phyloP scores from a whole-genome alignment of 2,113 vertebrate species.

The Aphyosemion australe region DNA sequence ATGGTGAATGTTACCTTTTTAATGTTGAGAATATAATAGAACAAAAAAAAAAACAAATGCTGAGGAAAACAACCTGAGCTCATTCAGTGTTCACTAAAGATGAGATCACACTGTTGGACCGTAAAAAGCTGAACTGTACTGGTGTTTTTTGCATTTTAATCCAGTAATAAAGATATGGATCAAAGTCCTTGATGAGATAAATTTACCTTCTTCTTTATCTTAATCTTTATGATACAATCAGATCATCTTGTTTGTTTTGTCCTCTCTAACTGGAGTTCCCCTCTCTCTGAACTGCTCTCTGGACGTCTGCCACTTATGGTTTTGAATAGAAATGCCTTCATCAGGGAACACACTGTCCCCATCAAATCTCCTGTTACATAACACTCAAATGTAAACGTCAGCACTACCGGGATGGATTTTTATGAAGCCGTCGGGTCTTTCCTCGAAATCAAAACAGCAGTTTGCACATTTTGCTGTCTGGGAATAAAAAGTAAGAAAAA shows the following conservation, averaged over 20 bases:
- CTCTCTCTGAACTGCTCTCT: conserved; percentile 34
- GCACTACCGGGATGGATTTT: conserved; percentile 41
- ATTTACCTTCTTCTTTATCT: background rate
- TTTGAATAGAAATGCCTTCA: conserved; percentile 63
- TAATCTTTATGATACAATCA: background rate
- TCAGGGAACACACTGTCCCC: conserved; percentile 65
- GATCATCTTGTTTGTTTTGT: conserved; percentile 36
- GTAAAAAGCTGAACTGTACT: no score
- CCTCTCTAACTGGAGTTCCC: conserved; percentile 17
- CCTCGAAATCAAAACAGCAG: conserved; percentile 15
- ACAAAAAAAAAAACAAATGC: no score
- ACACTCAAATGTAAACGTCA: conserved; percentile 30
- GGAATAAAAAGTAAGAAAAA: conserved; percentile 4
- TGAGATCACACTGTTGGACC: no score
- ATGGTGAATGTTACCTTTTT: no score
- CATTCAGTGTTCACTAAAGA: no score
- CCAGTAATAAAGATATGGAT: background rate
- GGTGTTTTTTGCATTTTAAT: background rate
- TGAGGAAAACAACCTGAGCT: no score
- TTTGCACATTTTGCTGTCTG: conserved; percentile 5
- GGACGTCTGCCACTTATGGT: conserved; percentile 21
- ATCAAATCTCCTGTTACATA: conserved; percentile 59
- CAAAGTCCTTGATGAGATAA: background rate
- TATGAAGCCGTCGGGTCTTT: conserved; percentile 11
- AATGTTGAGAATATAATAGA: no score